phyloP scores from a whole-genome alignment of 2,113 vertebrate species.

The Rhabdornis inornatus region DNA sequence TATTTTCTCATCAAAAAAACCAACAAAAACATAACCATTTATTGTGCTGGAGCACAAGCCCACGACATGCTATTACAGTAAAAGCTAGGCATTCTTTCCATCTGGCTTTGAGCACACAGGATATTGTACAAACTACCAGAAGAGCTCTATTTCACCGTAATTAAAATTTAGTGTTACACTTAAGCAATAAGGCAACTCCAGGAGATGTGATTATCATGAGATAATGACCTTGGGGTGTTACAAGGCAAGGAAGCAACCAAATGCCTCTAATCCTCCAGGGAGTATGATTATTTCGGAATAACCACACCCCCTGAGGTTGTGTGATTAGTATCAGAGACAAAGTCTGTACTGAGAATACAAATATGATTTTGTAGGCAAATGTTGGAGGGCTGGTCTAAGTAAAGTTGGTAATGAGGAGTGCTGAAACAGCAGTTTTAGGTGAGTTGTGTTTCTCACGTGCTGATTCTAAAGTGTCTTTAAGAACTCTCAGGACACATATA shows the following conservation, averaged over 20 bases:
- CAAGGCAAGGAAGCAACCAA: conserved; percentile 74
- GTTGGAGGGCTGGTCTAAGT: conserved; percentile 44
- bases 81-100: conserved; percentile 76
- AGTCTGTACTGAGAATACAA: conserved; percentile 60
- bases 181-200: conserved; percentile 80
- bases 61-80: conserved; percentile 64
- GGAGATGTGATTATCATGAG: conserved; percentile 82
- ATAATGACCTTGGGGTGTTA: conserved; percentile 81
- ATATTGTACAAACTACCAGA: conserved; percentile 78
- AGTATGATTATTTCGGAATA: conserved; percentile 71
- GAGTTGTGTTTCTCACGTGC: conserved; percentile 60
- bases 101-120: conserved; percentile 77
- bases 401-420: conserved; percentile 53
- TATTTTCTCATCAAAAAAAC: conserved; percentile 14
- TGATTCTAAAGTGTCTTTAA: conserved; percentile 69
- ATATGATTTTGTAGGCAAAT: conserved; percentile 61
- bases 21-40: conserved; percentile 54
- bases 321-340: conserved; percentile 60
- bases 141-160: conserved; percentile 82
- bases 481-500: conserved; percentile 73
- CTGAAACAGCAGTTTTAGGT: conserved; percentile 66
- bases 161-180: conserved; percentile 84
- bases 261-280: conserved; percentile 71
- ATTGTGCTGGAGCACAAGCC: conserved; percentile 55
- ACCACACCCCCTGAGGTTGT: conserved; percentile 57